Evolutionary conservation across 2,888 invertebrate genomes (phyloP).

Genomic region (Baronia brevicornis): DNA sequence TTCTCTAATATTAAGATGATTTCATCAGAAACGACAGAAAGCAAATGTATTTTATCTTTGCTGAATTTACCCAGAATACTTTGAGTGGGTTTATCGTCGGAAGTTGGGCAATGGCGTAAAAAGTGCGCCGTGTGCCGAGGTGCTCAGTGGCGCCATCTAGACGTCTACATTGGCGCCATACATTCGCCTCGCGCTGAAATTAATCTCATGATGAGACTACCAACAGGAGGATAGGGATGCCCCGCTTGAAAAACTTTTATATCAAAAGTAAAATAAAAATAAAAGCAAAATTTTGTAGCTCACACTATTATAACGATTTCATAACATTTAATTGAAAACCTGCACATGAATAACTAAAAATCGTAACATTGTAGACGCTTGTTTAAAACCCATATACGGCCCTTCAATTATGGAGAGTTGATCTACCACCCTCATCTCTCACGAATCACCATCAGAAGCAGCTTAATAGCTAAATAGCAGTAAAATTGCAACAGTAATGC

Average conservation of each 20-base stretch:
- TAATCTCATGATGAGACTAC: slow-evolving; percentile 47
- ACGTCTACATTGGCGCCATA: slow-evolving; percentile 68
- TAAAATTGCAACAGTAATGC: too few species aligned
- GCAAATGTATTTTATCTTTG: neutral
- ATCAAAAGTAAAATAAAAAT: slow-evolving; percentile 16
- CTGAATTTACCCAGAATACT: slow-evolving; percentile 18
- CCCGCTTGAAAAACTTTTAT: slow-evolving; percentile 18
- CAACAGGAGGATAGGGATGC: slow-evolving; percentile 9
- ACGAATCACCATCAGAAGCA: too few species aligned
- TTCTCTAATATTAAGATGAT: too few species aligned
- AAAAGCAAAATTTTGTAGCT: too few species aligned
- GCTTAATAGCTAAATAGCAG: too few species aligned
- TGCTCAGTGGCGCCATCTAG: slow-evolving; percentile 65
- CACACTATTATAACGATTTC: too few species aligned
- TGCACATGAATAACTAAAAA: too few species aligned
- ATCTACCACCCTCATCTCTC: too few species aligned
- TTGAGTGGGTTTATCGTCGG: slow-evolving; percentile 38
- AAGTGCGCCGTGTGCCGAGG: slow-evolving; percentile 45
- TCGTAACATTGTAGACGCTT: too few species aligned
- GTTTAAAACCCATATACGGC: too few species aligned
- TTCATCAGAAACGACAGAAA: neutral
- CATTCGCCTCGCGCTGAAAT: slow-evolving; percentile 48
- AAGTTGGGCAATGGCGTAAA: slow-evolving; percentile 47
- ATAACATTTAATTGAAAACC: too few species aligned
- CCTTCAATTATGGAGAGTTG: too few species aligned